A percentile compares a stretch with the other conserved stretches of the same genome.
Conservation (phyloP, 2,113 vertebrate species). For the Corythaeola cristata region DNA sequence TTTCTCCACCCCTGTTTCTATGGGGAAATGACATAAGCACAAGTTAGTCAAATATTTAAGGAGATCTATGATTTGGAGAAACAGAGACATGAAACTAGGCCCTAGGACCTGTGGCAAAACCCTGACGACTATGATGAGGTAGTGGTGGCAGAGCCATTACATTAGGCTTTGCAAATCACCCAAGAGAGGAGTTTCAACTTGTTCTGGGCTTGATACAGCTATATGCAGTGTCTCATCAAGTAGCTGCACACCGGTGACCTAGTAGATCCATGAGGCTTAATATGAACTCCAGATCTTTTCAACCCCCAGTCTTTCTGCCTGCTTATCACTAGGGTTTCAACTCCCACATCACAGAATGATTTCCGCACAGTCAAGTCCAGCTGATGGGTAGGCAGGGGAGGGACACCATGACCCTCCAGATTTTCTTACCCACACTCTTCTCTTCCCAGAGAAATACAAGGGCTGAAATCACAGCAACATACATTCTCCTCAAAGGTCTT, state of each 20-base stretch:
- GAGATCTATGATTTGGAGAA: neutral
- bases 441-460: neutral
- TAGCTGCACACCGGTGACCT: neutral
- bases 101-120: neutral
- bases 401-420: neutral
- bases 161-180: neutral
- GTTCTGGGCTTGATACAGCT: neutral
- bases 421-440: neutral
- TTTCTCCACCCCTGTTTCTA: neutral
- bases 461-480: neutral
- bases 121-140: neutral
- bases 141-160: neutral
- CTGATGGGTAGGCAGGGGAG: neutral
- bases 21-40: neutral
- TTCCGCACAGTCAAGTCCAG: neutral
- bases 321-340: neutral
- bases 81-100: neutral
- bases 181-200: neutral
- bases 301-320: neutral
- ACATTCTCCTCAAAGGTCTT: neutral
- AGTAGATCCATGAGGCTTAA: neutral
- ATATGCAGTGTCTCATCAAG: neutral
- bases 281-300: neutral
- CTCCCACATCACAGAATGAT: neutral
- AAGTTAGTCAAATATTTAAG: neutral